These are phyloP conservation scores for Sphaeridia pumilis DNA, from an alignment of 2,888 invertebrate genomes.

Conservation along the genomic window DNA sequence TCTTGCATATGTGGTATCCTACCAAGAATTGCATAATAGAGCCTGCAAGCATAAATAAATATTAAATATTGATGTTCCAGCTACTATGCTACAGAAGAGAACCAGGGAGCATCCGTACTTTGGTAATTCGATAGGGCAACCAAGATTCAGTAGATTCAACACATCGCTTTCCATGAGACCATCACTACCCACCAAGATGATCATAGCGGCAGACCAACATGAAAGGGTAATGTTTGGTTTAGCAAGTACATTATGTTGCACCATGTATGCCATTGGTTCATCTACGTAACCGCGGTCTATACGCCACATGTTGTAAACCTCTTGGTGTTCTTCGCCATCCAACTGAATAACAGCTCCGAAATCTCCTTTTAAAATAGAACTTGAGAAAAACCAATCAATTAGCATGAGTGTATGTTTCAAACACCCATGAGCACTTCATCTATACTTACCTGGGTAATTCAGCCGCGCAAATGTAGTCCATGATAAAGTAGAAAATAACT, in stretches of 20 bases:
- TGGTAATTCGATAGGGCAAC: slow-evolving; percentile 26
- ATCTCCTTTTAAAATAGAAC: slow-evolving; percentile 26
- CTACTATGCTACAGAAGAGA: neutral
- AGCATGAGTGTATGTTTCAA: too few species aligned
- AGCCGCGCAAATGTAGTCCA: slow-evolving; percentile 20
- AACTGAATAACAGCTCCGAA: slow-evolving; percentile 27
- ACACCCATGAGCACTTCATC: too few species aligned
- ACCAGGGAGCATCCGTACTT: slow-evolving; percentile 18
- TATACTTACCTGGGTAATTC: neutral
- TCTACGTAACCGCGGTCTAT: slow-evolving; percentile 30
- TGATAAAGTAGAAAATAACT: slow-evolving; percentile 31
- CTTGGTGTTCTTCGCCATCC: slow-evolving; percentile 25
- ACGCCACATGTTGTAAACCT: slow-evolving; percentile 28
- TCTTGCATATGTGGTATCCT: slow-evolving; percentile 6
- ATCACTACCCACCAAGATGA: slow-evolving; percentile 25
- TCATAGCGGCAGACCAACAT: slow-evolving; percentile 30
- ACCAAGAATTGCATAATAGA: slow-evolving; percentile 16
- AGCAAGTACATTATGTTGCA: slow-evolving; percentile 21
- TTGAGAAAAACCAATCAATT: too few species aligned
- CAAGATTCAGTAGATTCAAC: slow-evolving; percentile 19
- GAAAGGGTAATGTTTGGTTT: slow-evolving; percentile 23
- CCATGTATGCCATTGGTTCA: slow-evolving; percentile 18
- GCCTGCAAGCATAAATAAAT: slow-evolving; percentile 16
- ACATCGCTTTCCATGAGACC: slow-evolving; percentile 18
- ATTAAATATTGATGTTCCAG: neutral